Base-by-base conservation (phyloP, 2,888 invertebrate species). In the Ligdia adustata region DNA sequence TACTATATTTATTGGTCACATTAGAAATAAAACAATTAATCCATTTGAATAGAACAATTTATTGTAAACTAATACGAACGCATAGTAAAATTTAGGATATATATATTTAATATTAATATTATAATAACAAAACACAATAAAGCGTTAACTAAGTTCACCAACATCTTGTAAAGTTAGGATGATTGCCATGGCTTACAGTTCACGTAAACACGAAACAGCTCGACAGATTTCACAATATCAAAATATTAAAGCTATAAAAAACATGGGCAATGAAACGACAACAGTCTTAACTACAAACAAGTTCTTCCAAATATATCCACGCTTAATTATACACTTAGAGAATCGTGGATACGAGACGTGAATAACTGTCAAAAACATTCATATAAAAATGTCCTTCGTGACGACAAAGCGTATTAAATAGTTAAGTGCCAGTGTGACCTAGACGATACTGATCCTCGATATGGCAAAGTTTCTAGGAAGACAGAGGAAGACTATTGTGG, bases 61-160 rank as follows among this genome's bases (percentile, higher is more conserved):
- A 88, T 84, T 88, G 81, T 82, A 82, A 88, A 90, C 82, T 88
- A 84, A 89, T 88, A 84, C 79, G 77, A 89, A 90, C 88, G 84
- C 77, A 88, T 83, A 82, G 84, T 89, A 89, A 79, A 90, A 87
- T 89, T 89, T 88, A 81, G 78, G 84, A 90, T 89, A 88, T 80
- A 90, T 87, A 85, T 84, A 22, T 86, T 56, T 83, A 83, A 84
- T 86, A 82, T 79, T 81, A 82, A 82, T 82, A 78, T 78, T 85
- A 79, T 70, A 66, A 82, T 88, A 58, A 88, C 88, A 87, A 75
- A 89, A 88, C 87, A 82, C 79, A 80, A 75, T 79, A 79, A 88
- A 88, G 88, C 87, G 71, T 72, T 85, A 86, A 88, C 81, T 79
- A 75, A 79, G 73, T 82, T 80, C 66, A 79, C 76, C 85, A 87